Evolutionary conservation across 1,140 invertebrate species (phyloP).

Genomic region (Drosophila arawakana): DNA sequence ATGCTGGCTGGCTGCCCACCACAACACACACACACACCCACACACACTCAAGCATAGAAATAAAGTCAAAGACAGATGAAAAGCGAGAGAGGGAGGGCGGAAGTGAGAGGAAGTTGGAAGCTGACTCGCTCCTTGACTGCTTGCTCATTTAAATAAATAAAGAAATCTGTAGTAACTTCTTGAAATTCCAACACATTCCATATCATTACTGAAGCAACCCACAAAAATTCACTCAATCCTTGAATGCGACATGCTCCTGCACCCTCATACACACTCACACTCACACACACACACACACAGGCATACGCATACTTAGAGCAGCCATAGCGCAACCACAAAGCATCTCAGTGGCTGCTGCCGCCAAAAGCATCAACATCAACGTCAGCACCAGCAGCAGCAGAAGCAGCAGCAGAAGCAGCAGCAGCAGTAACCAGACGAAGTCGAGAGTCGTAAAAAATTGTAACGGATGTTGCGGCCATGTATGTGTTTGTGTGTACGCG

Average conservation of each 20-base stretch:
- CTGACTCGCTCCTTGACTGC: slow-evolving; percentile 48
- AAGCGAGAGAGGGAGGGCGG: not conserved
- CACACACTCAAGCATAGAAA: slow-evolving; percentile 33
- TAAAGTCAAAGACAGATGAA: slow-evolving; percentile 37
- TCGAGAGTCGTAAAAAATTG: slow-evolving; percentile 77
- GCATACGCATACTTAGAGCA: slow-evolving; percentile 29
- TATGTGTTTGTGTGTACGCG: slow-evolving; percentile 37
- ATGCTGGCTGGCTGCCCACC: slow-evolving; percentile 68
- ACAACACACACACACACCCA: slow-evolving; percentile 35
- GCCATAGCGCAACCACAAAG: slow-evolving; percentile 48
- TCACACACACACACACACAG: slow-evolving; percentile 21
- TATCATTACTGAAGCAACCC: slow-evolving; percentile 82
- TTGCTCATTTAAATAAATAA: slow-evolving; percentile 84
- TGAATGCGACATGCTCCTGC: slow-evolving; percentile 66
- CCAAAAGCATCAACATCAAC: slow-evolving; percentile 72
- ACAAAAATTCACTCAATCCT: slow-evolving; percentile 82
- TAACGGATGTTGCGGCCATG: slow-evolving; percentile 80
- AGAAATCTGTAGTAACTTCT: slow-evolving; percentile 83
- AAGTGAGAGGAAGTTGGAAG: not conserved
- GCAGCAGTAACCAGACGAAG: slow-evolving; percentile 37
- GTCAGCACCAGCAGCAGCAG: slow-evolving; percentile 54
- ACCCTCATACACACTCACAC: slow-evolving; percentile 37
- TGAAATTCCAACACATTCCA: slow-evolving; percentile 84
- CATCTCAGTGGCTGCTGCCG: slow-evolving; percentile 56
- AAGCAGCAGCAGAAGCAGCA: slow-evolving; percentile 14